A percentile compares a stretch with the other conserved stretches of the same genome.
Evolutionary conservation across 2,113 vertebrate genomes (phyloP).

Genomic region (Sciurus niger): DNA sequence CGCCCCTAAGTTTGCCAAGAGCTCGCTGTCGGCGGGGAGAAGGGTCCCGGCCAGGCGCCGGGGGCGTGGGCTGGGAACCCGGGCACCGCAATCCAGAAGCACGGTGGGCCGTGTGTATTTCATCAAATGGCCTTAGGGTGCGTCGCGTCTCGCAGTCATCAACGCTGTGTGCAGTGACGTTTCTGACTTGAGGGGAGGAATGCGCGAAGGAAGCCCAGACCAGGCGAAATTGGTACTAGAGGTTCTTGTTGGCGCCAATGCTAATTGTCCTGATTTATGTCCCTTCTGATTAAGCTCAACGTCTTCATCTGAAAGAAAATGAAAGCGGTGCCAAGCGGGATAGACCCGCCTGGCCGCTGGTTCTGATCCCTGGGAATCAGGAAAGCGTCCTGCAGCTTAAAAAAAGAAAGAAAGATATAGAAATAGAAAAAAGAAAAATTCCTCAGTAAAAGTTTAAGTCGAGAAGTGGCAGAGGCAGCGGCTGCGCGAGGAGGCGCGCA

Average conservation of each 20-base stretch:
- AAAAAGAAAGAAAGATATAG: not conserved
- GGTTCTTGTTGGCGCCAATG: no score
- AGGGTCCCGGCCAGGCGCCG: conserved; percentile 44
- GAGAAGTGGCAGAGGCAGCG: conserved; percentile 74
- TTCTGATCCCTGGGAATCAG: conserved; percentile 65
- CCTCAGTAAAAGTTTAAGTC: conserved; percentile 84
- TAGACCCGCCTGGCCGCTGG: conserved; percentile 70
- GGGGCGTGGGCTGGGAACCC: conserved; percentile 76
- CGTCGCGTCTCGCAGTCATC: conserved; percentile 87
- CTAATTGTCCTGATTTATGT: no score
- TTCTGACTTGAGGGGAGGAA: conserved; percentile 85
- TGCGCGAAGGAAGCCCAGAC: conserved; percentile 36
- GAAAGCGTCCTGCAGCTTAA: conserved; percentile 60
- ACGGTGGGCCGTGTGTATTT: conserved; percentile 79
- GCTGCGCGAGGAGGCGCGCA: conserved; percentile 45
- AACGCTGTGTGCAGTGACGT: conserved; percentile 83
- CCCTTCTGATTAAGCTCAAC: conserved; percentile 79
- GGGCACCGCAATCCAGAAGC: conserved; percentile 75
- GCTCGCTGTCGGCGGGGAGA: conserved; percentile 62
- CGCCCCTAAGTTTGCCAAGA: conserved; percentile 78
- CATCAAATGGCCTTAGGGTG: conserved; percentile 86
- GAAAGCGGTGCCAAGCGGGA: conserved; percentile 59
- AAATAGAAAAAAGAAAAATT: not conserved
- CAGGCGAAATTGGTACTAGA: no score
- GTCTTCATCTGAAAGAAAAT: conserved; percentile 79